Evolutionary conservation across 2,113 vertebrate species (phyloP).

Genomic region (Gymnobelideus leadbeateri): DNA sequence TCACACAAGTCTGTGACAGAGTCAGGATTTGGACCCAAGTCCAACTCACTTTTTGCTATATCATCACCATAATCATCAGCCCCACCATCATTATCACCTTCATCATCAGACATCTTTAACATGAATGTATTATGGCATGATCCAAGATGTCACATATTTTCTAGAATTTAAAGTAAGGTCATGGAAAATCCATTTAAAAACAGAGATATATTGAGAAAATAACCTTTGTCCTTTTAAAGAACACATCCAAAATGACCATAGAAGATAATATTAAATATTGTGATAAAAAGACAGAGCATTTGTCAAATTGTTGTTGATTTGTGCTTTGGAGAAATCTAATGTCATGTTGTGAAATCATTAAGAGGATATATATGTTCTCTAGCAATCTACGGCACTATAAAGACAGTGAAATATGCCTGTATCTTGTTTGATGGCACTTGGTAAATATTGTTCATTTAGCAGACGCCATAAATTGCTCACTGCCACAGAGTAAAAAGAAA

Average conservation of each 20-base stretch:
- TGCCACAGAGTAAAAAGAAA: slow-evolving; percentile 69
- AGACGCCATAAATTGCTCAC: slow-evolving; percentile 77
- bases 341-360: slow-evolving; percentile 54
- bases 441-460: slow-evolving; percentile 77
- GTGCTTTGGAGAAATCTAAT: slow-evolving; percentile 52
- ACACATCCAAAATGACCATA: slow-evolving; percentile 40
- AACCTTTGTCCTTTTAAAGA: slow-evolving; percentile 48
- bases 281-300: slow-evolving; percentile 29
- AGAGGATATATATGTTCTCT: slow-evolving; percentile 64
- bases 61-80: not conserved
- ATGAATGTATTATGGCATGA: not conserved
- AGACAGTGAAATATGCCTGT: slow-evolving; percentile 72
- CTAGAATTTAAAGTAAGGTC: not conserved
- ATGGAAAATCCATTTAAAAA: slow-evolving; percentile 27
- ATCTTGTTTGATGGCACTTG: slow-evolving; percentile 74
- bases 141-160: not conserved
- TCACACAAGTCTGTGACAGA: not conserved
- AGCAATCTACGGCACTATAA: slow-evolving; percentile 58
- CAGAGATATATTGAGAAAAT: slow-evolving; percentile 22
- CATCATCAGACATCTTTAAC: not conserved
- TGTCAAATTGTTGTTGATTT: slow-evolving; percentile 61
- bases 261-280: slow-evolving; percentile 32
- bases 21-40: not conserved
- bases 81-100: not conserved
- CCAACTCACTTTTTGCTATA: not conserved